Conservation (phyloP, 2,113 vertebrate species). For the Colinus virginianus region DNA sequence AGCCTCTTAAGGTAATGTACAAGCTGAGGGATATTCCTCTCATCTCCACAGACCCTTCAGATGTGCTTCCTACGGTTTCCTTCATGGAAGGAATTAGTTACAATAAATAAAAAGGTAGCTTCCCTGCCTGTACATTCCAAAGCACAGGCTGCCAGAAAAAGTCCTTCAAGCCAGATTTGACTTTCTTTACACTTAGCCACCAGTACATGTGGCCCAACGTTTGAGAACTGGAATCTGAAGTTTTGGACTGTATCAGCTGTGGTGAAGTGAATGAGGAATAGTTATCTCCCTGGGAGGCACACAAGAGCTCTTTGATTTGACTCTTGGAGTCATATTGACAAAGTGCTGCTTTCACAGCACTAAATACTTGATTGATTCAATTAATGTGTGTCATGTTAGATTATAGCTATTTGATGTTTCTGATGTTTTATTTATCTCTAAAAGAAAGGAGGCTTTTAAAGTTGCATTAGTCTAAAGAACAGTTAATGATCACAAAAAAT, state of each 20-base stretch:
- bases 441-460: background rate
- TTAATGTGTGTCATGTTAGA: background rate
- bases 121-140: background rate
- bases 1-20: background rate
- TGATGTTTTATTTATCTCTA: background rate
- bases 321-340: background rate
- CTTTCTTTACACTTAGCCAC: background rate
- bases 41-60: background rate
- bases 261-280: background rate
- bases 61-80: background rate
- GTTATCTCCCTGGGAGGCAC: background rate
- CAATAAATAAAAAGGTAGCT: background rate
- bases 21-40: background rate
- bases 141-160: background rate
- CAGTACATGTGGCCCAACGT: background rate
- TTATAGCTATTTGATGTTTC: background rate
- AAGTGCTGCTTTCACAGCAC: background rate
- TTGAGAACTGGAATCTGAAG: background rate
- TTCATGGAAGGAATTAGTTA: background rate
- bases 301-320: background rate
- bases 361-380: conserved; percentile 5
- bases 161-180: background rate
- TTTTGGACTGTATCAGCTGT: background rate
- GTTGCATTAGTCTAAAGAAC: background rate
- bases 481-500: background rate